Conservation (phyloP, 2,113 vertebrate genomes). For the Hirundichthys speculiger region DNA sequence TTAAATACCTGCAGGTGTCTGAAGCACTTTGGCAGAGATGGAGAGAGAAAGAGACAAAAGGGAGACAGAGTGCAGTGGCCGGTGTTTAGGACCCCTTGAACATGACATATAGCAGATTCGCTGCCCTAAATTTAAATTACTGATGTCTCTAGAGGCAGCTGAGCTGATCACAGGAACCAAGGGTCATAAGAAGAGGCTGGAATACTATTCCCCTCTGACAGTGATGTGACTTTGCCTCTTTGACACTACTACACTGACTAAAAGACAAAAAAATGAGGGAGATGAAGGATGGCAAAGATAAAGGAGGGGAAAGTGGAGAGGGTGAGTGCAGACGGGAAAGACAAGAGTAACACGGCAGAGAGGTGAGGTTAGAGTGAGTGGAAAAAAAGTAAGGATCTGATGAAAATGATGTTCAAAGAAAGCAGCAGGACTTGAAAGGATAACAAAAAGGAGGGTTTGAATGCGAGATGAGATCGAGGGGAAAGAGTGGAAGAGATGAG, state of each 20-base stretch:
- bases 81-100: conserved; percentile 41
- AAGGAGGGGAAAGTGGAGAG: conserved; percentile 1
- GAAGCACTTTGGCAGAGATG: conserved; percentile 33
- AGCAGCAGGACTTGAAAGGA: conserved; percentile 59
- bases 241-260: conserved; percentile 31
- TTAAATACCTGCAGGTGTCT: conserved; percentile 75
- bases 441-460: conserved; percentile 42
- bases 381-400: conserved; percentile 34
- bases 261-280: conserved; percentile 22
- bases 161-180: conserved; percentile 29
- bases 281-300: conserved; percentile 24
- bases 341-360: conserved; percentile 1
- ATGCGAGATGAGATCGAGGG: conserved; percentile 61
- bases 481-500: conserved; percentile 47
- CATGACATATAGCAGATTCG: conserved; percentile 61
- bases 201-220: conserved; percentile 13
- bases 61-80: conserved; percentile 9
- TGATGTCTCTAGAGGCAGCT: conserved; percentile 55
- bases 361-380: conserved; percentile 5
- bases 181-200: conserved; percentile 50
- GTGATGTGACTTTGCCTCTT: conserved; percentile 41
- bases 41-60: conserved; percentile 26
- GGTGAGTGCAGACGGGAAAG: conserved; percentile 18
- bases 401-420: conserved; percentile 50
- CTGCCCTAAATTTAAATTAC: conserved; percentile 55